phyloP scores from a whole-genome alignment of 2,797 vertebrate genomes.

The Cuniculus paca region DNA sequence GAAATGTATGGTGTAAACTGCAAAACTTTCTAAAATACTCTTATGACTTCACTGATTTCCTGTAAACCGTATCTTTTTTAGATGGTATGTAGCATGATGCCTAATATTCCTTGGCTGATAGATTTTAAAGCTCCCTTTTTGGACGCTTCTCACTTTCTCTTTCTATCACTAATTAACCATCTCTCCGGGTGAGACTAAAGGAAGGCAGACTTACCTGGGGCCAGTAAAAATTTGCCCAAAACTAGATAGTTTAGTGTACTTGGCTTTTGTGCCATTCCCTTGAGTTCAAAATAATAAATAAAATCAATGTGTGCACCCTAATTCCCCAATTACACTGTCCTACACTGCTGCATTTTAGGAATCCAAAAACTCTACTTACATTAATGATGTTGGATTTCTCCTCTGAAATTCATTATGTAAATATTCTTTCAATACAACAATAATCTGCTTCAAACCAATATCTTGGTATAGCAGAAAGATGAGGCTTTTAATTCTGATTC shows the following conservation, averaged over 20 bases:
- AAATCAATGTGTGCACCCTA: neutral
- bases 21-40: neutral
- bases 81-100: neutral
- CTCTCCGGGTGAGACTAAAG: neutral
- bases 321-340: neutral
- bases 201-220: neutral
- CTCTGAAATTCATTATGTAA: neutral
- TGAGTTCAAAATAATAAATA: slow-evolving; percentile 16
- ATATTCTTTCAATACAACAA: slow-evolving; percentile 32
- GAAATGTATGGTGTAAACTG: slow-evolving; percentile 68
- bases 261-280: neutral
- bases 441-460: neutral
- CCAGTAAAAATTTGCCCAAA: neutral
- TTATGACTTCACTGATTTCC: neutral
- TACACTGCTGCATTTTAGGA: neutral
- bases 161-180: slow-evolving; percentile 41
- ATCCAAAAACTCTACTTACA: neutral
- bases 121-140: neutral
- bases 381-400: neutral
- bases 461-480: neutral
- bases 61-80: neutral
- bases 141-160: slow-evolving; percentile 59
- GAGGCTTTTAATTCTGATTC: neutral
- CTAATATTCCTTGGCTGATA: slow-evolving; percentile 38
- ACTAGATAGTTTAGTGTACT: neutral